Evolutionary conservation across 1,140 invertebrate genomes (phyloP).

Genomic region (Patella vulgata): DNA sequence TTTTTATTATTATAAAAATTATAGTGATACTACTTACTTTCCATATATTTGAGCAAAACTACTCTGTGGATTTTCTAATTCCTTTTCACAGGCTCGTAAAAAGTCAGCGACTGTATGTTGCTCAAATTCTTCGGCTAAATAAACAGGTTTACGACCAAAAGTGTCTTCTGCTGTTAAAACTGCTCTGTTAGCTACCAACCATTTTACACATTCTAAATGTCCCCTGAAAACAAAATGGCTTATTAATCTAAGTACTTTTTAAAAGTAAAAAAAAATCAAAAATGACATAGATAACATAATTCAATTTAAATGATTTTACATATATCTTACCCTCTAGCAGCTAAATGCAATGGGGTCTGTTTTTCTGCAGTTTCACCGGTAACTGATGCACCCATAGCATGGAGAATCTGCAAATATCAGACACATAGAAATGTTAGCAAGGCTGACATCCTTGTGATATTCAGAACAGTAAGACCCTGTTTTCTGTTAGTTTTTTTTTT

Average conservation of each 20-base stretch:
- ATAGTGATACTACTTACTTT: too few relatives aligned
- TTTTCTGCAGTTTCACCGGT: conserved; percentile 55
- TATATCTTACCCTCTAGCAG: conserved; percentile 60
- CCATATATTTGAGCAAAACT: conserved; percentile 45
- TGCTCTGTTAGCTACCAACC: conserved; percentile 61
- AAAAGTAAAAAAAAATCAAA: conserved; percentile 2
- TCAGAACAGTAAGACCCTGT: too few relatives aligned
- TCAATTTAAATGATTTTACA: neutral
- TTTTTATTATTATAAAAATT: too few relatives aligned
- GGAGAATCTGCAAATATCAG: conserved; percentile 59
- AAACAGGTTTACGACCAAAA: conserved; percentile 52
- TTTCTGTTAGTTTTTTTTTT: too few relatives aligned
- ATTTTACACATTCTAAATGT: conserved; percentile 62
- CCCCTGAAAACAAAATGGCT: conserved; percentile 45
- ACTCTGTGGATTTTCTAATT: conserved; percentile 46
- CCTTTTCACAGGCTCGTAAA: conserved; percentile 49
- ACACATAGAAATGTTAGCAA: too few relatives aligned
- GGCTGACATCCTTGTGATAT: too few relatives aligned
- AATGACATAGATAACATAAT: neutral
- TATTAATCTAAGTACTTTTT: too few relatives aligned
- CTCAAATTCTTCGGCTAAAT: conserved; percentile 59
- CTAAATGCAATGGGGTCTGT: conserved; percentile 64
- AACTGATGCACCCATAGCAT: conserved; percentile 62
- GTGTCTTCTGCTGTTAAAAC: conserved; percentile 53
- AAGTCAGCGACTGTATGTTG: conserved; percentile 56